Percentiles rank a stretch among this genome's conserved stretches.
These are phyloP conservation scores for Enteromius anoplus DNA, from an alignment of 2,797 vertebrate genomes.

Conservation along the genomic window DNA sequence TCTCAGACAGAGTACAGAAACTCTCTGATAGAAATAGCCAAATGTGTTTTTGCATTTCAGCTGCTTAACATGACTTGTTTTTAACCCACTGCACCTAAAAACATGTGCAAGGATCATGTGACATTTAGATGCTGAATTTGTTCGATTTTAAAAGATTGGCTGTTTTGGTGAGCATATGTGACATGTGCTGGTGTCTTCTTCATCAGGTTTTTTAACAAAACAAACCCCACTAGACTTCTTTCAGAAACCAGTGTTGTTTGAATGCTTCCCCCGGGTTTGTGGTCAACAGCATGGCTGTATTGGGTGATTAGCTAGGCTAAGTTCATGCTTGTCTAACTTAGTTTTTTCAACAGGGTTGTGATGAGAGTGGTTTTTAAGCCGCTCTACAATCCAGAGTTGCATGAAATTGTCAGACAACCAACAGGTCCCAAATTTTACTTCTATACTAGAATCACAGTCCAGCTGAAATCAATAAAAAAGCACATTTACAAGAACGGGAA, in stretches of 20 bases:
- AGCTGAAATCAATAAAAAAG: slow-evolving; percentile 1
- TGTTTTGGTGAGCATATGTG: neutral
- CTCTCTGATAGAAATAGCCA: too few species aligned
- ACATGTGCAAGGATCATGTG: neutral
- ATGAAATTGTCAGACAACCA: neutral
- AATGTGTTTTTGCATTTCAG: too few species aligned
- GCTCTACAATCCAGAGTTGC: neutral
- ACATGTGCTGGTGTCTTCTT: too few species aligned
- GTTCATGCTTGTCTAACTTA: neutral
- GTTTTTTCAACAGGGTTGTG: neutral
- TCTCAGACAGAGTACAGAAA: too few species aligned
- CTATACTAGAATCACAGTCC: neutral
- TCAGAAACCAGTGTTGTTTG: neutral
- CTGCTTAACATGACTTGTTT: too few species aligned
- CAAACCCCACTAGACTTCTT: neutral
- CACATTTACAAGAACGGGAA: slow-evolving; percentile 15
- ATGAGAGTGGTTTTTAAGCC: neutral
- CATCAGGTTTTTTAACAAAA: neutral
- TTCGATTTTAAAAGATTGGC: neutral
- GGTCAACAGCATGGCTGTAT: neutral
- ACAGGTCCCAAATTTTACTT: neutral
- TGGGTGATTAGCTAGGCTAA: neutral
- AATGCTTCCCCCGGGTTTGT: neutral
- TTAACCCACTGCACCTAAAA: too few species aligned
- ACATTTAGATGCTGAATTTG: neutral